Percentiles rank a stretch among this genome's conserved stretches.
Evolutionary conservation across 2,888 invertebrate genomes (phyloP).

Genomic region (Lepidocyrtinus sp.): DNA sequence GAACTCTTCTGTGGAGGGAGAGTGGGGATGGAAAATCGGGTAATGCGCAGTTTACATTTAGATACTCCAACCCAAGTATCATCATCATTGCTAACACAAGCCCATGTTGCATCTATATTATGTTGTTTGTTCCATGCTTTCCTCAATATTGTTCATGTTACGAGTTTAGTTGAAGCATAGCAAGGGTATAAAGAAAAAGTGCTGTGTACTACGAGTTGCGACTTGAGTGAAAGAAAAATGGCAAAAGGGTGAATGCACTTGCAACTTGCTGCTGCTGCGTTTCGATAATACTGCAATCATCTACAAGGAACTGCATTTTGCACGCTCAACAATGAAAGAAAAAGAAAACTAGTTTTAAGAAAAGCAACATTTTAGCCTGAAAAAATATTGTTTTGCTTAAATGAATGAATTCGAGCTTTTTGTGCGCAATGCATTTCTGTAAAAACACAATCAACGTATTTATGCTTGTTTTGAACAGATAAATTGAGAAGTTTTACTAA

Average conservation of each 20-base stretch:
- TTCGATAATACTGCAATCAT: background rate
- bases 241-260: background rate
- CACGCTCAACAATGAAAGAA: background rate
- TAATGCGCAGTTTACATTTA: constrained; percentile 52
- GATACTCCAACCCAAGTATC: constrained; percentile 42
- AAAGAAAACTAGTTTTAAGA: background rate
- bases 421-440: background rate
- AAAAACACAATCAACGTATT: too few relatives aligned
- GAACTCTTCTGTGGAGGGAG: constrained; percentile 21
- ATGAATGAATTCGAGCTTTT: background rate
- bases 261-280: background rate
- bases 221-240: background rate
- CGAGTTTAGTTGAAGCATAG: background rate
- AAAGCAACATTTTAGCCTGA: background rate
- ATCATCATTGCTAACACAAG: background rate
- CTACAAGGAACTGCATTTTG: background rate
- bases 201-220: constrained; percentile 13
- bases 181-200: background rate
- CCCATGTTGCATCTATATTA: too few relatives aligned
- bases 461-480: background rate
- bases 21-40: constrained; percentile 22
- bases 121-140: too few relatives aligned
- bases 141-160: background rate
- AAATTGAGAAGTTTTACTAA: too few relatives aligned
- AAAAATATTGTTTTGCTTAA: background rate